phyloP scores from a whole-genome alignment of 1,140 invertebrate genomes.

The Solen grandis region DNA sequence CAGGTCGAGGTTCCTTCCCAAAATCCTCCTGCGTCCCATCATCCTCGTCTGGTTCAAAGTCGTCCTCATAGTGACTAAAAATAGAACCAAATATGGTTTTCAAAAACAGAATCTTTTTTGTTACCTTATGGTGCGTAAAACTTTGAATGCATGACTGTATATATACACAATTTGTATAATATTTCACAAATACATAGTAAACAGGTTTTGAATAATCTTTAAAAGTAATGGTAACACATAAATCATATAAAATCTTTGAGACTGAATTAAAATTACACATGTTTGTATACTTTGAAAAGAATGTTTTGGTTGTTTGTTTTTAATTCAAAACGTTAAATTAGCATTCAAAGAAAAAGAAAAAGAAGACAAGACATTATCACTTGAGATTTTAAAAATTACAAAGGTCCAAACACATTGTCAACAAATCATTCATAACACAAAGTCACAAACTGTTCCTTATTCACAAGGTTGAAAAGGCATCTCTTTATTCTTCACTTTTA shows the following conservation, averaged over 20 bases:
- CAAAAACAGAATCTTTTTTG: background rate
- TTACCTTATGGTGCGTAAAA: too few relatives aligned
- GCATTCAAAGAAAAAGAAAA: too few relatives aligned
- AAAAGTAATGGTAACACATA: background rate
- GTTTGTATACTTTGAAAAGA: too few relatives aligned
- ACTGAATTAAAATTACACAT: background rate
- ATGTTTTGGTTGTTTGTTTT: too few relatives aligned
- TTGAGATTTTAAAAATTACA: too few relatives aligned
- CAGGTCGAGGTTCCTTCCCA: slow-evolving; percentile 50
- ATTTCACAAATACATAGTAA: background rate
- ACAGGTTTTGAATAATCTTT: background rate
- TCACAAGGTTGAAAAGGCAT: too few relatives aligned
- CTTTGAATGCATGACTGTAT: background rate
- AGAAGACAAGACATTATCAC: too few relatives aligned
- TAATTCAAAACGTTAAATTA: too few relatives aligned
- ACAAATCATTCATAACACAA: too few relatives aligned
- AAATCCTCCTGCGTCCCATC: slow-evolving; percentile 61
- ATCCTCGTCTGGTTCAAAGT: slow-evolving; percentile 79
- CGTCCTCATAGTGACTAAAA: slow-evolving; percentile 79
- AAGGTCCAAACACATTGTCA: too few relatives aligned
- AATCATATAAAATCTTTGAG: background rate
- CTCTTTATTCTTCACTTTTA: too few relatives aligned
- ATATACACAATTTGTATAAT: background rate
- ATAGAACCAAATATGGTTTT: background rate
- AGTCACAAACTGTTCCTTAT: too few relatives aligned